Evolutionary conservation across 2,113 vertebrate species (phyloP), one percentile per base, ranked within the genome.

Genomic region (Colaptes auratus): DNA sequence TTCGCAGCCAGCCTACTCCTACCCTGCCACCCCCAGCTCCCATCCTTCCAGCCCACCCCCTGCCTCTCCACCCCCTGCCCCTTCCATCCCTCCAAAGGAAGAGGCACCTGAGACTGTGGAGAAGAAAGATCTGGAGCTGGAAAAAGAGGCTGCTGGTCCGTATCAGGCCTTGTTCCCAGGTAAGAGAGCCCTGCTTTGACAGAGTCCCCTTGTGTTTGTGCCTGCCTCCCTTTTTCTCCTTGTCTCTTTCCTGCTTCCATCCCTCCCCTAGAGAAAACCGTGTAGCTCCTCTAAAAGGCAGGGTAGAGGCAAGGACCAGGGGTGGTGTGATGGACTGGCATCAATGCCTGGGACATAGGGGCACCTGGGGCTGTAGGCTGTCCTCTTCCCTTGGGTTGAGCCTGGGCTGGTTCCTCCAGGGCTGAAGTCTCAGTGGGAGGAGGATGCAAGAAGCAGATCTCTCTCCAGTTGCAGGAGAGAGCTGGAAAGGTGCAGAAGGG

Each of bases 81-180:
- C 98, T 2, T 97, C 98, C 23, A 97, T 98, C 53, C 97, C 97
- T 70, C 98, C 98, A 52, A 99, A 99, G 92, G 98, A 98, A 94
- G 99, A 99, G 96, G 97, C 90, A 0, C 96, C 98, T 0, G 98
- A 98, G 85, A 97, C 98, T 0, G 98, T 98, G 44, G 98, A 98
- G 91, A 98, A 98, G 97, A 98, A 98, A 93, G 97, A 97, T 35
- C 80, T 98, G 91, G 97, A 98, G 44, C 65, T 98, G 93, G 98
- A 98, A 93, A 99, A 99, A 92, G 97, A 97, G 18, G 70, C 97
- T 25, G 79, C 98, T 5, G 95, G 97, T 65, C 85, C 98, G 3
- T 99, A 98, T 92, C 98, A 98, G 93, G 96, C 98, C 56, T 85
- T 98, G 89, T 99, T 98, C 95, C 96, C 98, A 82, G 99, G 98